phyloP scores from a whole-genome alignment of 1,140 invertebrate genomes.

The Helicoverpa armigera region DNA sequence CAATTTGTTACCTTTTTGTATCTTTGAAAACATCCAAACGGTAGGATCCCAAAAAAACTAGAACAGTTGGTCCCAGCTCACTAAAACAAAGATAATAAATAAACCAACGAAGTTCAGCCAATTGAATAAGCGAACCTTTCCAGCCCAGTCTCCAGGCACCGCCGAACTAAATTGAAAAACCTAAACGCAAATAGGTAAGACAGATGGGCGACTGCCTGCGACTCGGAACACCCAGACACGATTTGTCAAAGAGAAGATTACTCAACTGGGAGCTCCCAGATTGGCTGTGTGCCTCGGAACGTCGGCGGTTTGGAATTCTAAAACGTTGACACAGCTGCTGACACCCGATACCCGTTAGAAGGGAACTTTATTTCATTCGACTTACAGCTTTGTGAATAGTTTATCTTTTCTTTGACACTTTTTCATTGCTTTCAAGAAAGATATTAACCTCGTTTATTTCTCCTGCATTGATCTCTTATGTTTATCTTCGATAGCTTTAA shows the following conservation, averaged over 20 bases:
- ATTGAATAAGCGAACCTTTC: constrained; percentile 7
- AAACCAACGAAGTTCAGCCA: background rate
- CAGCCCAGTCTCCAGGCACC: background rate
- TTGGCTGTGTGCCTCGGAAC: constrained; percentile 24
- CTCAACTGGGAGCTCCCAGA: background rate
- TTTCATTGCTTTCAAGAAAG: background rate
- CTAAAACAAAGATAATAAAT: background rate
- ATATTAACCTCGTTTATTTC: background rate
- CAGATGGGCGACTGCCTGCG: constrained; percentile 12
- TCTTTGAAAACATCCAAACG: background rate
- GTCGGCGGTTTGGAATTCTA: constrained; percentile 6
- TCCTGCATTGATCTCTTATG: background rate
- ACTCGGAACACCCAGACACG: constrained; percentile 11
- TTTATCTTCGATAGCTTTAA: background rate
- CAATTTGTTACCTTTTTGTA: background rate
- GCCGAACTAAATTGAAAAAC: constrained; percentile 30
- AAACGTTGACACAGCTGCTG: constrained; percentile 37
- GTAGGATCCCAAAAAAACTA: background rate
- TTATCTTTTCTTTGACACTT: background rate
- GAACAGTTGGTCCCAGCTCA: constrained; percentile 8
- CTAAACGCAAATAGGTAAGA: constrained; percentile 34
- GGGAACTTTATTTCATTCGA: background rate
- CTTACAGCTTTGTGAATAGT: background rate
- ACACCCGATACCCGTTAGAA: background rate
- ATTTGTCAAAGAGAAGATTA: constrained; percentile 49